phyloP scores from a whole-genome alignment of 2,113 vertebrate genomes.

The Gallinago media region DNA sequence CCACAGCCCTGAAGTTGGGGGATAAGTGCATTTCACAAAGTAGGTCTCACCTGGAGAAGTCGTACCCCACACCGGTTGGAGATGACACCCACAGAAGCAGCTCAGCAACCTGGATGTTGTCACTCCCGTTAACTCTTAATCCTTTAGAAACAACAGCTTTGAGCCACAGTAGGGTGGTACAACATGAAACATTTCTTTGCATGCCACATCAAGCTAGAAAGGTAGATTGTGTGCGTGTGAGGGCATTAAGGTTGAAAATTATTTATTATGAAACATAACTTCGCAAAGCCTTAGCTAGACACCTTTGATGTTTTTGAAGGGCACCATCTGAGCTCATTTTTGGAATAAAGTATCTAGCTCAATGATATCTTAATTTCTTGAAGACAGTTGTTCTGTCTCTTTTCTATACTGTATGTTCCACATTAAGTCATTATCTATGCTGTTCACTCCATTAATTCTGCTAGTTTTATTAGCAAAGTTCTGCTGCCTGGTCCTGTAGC shows the following conservation, averaged over 20 bases:
- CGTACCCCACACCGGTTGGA: accelerated
- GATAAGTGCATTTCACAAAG: background rate
- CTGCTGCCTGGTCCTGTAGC: constrained; percentile 81
- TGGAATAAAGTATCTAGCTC: constrained; percentile 78
- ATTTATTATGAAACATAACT: background rate
- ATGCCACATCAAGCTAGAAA: background rate
- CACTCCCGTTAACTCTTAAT: background rate
- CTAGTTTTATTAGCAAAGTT: constrained; percentile 93
- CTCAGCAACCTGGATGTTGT: background rate
- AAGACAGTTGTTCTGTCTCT: constrained; percentile 84
- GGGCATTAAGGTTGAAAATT: background rate
- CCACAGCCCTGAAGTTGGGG: background rate
- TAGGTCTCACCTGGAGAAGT: background rate
- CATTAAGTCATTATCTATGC: constrained; percentile 97
- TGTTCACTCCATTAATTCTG: constrained; percentile 95
- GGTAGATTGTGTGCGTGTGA: background rate
- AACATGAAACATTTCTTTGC: background rate
- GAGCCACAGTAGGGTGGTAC: background rate
- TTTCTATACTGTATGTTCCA: constrained; percentile 92
- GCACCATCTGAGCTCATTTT: constrained; percentile 37
- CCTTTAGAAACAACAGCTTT: background rate
- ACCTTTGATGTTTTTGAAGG: constrained; percentile 30
- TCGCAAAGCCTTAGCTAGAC: background rate
- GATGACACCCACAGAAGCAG: background rate
- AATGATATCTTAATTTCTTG: constrained; percentile 90